Evolutionary conservation across 2,797 vertebrate species (phyloP), one percentile per base, ranked within the genome.

Genomic region (Antennarius maculatus): DNA sequence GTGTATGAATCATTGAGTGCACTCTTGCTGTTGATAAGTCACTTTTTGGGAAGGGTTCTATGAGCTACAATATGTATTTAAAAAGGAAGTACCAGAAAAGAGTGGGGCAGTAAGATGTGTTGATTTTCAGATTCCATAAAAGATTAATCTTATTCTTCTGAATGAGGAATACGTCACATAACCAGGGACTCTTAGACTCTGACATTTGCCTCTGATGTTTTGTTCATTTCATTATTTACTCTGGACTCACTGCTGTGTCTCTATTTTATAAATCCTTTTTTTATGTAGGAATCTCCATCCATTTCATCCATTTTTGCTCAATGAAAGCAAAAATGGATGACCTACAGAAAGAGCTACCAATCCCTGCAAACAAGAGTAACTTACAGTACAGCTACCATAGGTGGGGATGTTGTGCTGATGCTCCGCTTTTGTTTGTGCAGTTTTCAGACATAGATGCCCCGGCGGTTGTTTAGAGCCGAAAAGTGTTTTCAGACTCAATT

Each of bases 1-100:
- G 77, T 74, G 72, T 81, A 89, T 91, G 87, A 91, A 92, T 90
- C 89, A 91, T 89, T 90, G 86, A 91, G 89, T 84, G 85, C 79
- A 87, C 84, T 92, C 80, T 86, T 53, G 47, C 80, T 82, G 74
- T 74, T 80, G 80, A 87, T 89, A 88, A 88, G 71, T 81, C 85
- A 71, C 69, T 73, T 60, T 66, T 42, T 23, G 41, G 13, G 23
- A 15, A 12, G 17, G 37, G 27, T 5, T 80, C 67, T 77, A 70
- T 56, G 1, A 71, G 77, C 65, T 71, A 39, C 37, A 39, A 11
- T 39, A 61, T 64, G 69, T 62, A 62, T 80, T 85, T 73, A 52
- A 82, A 72, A 46, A 77, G 49, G 76, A 64, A 83, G 52, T 56
- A 50, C 16, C 48, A 27, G 8, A 66, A 71, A 81, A 67, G 61